Evolutionary conservation across 1,140 invertebrate genomes (phyloP).

Genomic region (Drosophila cardini): DNA sequence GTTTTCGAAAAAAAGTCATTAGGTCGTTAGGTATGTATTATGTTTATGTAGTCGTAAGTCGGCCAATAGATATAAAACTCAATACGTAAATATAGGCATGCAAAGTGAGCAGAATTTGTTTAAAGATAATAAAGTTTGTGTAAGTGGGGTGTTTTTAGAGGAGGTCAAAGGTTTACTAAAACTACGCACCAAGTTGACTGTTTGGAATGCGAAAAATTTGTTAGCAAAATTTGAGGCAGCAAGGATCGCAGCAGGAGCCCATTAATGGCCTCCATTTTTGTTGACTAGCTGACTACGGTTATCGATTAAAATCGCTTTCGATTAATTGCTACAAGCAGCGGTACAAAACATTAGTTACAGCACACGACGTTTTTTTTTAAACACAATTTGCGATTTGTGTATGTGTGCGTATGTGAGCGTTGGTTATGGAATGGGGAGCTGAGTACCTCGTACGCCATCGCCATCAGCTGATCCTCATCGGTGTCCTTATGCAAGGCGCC

Average conservation of each 20-base stretch:
- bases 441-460: conserved; percentile 74
- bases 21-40: conserved; percentile 46
- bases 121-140: conserved; percentile 21
- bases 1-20: conserved; percentile 36
- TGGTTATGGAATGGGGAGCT: conserved; percentile 26
- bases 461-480: conserved; percentile 75
- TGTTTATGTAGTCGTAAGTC: conserved; percentile 48
- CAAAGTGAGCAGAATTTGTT: conserved; percentile 14
- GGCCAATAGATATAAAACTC: conserved; percentile 26
- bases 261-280: neutral
- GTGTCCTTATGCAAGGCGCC: conserved; percentile 74
- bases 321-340: conserved; percentile 38
- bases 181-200: conserved; percentile 65
- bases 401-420: conserved; percentile 17
- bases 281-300: conserved; percentile 30
- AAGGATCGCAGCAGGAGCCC: conserved; percentile 14
- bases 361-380: conserved; percentile 23
- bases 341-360: conserved; percentile 48
- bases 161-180: conserved; percentile 35
- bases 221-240: conserved; percentile 56
- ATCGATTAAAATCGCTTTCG: conserved; percentile 24
- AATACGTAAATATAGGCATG: conserved; percentile 25
- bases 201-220: conserved; percentile 41
- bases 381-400: conserved; percentile 36
- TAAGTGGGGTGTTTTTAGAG: neutral